These are phyloP conservation scores for Chrysaora quinquecirrha DNA, from an alignment of 30 jellyfish, hydroid and myxozoan genomes.

Conservation along the genomic window DNA sequence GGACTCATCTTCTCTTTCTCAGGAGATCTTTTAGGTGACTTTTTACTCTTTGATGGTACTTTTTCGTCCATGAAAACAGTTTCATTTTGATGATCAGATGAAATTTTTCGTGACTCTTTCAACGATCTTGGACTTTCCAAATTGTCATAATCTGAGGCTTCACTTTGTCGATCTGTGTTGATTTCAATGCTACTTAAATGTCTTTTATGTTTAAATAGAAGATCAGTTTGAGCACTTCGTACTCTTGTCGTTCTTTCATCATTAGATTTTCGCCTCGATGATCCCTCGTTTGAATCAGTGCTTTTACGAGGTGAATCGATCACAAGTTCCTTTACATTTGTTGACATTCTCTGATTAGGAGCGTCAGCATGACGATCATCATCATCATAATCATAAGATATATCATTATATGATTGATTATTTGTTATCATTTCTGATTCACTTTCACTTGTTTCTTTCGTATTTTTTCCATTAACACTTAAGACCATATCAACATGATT, in stretches of 20 bases:
- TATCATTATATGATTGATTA: background rate
- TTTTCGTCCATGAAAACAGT: too few relatives aligned
- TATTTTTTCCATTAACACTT: background rate
- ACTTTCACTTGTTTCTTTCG: background rate
- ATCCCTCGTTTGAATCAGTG: too few relatives aligned
- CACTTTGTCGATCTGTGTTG: constrained; percentile 10
- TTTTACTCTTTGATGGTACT: too few relatives aligned
- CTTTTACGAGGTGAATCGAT: too few relatives aligned
- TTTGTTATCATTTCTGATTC: background rate
- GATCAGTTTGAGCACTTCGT: constrained; percentile 32
- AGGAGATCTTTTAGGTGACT: too few relatives aligned
- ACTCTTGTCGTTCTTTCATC: background rate
- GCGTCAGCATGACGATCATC: background rate
- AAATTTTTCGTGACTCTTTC: background rate
- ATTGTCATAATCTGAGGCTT: constrained; percentile 47
- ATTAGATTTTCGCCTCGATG: too few relatives aligned
- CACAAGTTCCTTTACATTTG: too few relatives aligned
- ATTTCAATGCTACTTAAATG: constrained; percentile 41
- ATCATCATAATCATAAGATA: background rate
- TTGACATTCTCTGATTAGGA: too few relatives aligned
- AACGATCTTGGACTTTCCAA: constrained; percentile 24
- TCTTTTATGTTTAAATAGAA: constrained; percentile 32
- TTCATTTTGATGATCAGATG: background rate
- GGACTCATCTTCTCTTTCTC: too few relatives aligned
- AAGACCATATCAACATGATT: background rate